Percentiles rank a stretch among this genome's conserved stretches.
phyloP scores from a whole-genome alignment of 2,113 vertebrate species.

The Hippolais icterina region DNA sequence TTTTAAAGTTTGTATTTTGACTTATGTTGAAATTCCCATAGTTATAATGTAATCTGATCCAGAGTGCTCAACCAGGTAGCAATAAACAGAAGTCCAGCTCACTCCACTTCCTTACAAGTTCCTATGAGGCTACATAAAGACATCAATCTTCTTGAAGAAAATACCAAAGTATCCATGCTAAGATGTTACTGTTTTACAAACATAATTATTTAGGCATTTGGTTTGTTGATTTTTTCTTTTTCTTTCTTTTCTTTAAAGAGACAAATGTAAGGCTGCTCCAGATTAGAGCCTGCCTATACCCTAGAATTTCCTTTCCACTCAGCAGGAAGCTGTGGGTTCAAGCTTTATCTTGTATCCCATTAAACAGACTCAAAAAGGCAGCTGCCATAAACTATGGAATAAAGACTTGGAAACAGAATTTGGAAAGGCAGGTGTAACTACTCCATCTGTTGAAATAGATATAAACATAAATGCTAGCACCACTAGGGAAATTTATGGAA shows the following conservation, averaged over 20 bases:
- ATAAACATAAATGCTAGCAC: background rate
- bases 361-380: background rate
- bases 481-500: background rate
- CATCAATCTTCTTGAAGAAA: background rate
- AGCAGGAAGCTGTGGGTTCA: background rate
- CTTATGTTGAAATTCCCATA: background rate
- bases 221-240: background rate
- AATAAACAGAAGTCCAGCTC: background rate
- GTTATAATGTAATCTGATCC: background rate
- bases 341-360: background rate
- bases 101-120: background rate
- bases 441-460: background rate
- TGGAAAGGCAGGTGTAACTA: background rate
- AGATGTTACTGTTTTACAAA: background rate
- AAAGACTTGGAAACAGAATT: background rate
- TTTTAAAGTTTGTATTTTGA: constrained; percentile 1
- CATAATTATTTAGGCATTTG: background rate
- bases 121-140: background rate
- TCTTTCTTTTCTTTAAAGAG: background rate
- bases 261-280: background rate
- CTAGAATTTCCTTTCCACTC: constrained; percentile 1
- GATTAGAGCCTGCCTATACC: background rate
- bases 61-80: background rate
- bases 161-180: background rate
- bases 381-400: background rate